These are phyloP conservation scores for Leucozona laternaria DNA, from an alignment of 2,888 invertebrate genomes.

Conservation along the genomic window DNA sequence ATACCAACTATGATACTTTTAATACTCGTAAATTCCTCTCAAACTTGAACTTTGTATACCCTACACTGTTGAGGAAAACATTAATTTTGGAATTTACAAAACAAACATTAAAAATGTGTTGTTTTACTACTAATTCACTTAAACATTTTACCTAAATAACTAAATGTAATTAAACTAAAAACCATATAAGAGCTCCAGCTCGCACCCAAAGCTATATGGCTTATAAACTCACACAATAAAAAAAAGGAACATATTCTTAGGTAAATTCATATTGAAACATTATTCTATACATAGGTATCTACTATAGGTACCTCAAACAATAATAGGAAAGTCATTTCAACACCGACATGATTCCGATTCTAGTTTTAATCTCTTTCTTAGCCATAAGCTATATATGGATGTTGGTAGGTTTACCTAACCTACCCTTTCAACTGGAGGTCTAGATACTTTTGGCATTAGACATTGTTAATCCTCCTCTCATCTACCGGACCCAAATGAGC, in stretches of 20 bases:
- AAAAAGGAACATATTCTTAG: constrained; percentile 3
- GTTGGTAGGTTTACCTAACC: too few relatives aligned
- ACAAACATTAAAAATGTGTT: constrained; percentile 3
- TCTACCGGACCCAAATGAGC: constrained; percentile 59
- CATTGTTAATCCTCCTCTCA: constrained; percentile 56
- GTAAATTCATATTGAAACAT: constrained; percentile 16
- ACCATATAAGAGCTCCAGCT: constrained; percentile 15
- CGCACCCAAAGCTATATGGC: background rate
- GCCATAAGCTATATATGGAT: constrained; percentile 34
- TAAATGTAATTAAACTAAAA: constrained; percentile 31
- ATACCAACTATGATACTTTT: background rate
- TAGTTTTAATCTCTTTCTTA: constrained; percentile 31
- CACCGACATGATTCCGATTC: constrained; percentile 27
- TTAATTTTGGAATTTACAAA: constrained; percentile 1
- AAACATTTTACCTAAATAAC: constrained; percentile 1
- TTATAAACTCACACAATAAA: background rate
- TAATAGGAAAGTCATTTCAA: constrained; percentile 30
- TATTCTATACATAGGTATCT: too few relatives aligned
- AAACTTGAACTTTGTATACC: background rate
- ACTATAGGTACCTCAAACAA: background rate
- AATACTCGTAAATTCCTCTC: background rate
- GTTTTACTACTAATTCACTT: background rate
- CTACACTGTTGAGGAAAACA: background rate
- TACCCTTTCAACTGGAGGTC: constrained; percentile 66
- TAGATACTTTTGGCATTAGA: constrained; percentile 56